These are phyloP conservation scores for Phortica variegata DNA, from an alignment of 1,140 invertebrate genomes.

Conservation along the genomic window DNA sequence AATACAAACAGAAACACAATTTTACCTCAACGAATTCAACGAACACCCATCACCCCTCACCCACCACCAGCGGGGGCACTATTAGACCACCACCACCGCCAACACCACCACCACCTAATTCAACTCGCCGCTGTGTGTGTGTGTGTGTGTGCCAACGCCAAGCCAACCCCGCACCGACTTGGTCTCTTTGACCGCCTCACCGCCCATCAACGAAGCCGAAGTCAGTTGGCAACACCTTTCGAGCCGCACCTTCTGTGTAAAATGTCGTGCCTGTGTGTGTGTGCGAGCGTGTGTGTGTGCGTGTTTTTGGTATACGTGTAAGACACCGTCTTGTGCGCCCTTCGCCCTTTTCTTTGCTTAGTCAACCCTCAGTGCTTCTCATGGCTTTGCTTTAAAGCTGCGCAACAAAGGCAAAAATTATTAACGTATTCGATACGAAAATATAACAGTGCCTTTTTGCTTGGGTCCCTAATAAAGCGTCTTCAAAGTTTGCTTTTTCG, in stretches of 20 bases:
- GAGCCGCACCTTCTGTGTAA: conserved; percentile 24
- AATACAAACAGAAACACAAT: neutral
- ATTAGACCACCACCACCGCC: conserved; percentile 1
- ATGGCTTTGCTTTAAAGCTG: too few relatives aligned
- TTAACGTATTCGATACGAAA: too few relatives aligned
- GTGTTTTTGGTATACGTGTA: neutral
- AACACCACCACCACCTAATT: too few relatives aligned
- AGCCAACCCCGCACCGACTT: conserved; percentile 18
- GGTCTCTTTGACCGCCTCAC: conserved; percentile 25
- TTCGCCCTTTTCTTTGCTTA: neutral
- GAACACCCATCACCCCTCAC: neutral
- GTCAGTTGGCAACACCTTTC: neutral
- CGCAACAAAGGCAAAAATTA: too few relatives aligned
- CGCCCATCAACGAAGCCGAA: too few relatives aligned
- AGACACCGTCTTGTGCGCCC: neutral
- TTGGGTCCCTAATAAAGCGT: too few relatives aligned
- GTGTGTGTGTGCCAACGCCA: too few relatives aligned
- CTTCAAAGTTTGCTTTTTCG: too few relatives aligned
- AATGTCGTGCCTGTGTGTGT: neutral
- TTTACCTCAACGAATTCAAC: conserved; percentile 4
- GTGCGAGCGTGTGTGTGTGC: conserved; percentile 12
- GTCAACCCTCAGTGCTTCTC: too few relatives aligned
- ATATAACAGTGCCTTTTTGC: too few relatives aligned
- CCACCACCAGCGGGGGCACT: conserved; percentile 16
- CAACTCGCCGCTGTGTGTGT: too few relatives aligned